These are phyloP conservation scores for Bombus soroeensis DNA, from an alignment of 1,140 invertebrate species.

Conservation along the genomic window DNA sequence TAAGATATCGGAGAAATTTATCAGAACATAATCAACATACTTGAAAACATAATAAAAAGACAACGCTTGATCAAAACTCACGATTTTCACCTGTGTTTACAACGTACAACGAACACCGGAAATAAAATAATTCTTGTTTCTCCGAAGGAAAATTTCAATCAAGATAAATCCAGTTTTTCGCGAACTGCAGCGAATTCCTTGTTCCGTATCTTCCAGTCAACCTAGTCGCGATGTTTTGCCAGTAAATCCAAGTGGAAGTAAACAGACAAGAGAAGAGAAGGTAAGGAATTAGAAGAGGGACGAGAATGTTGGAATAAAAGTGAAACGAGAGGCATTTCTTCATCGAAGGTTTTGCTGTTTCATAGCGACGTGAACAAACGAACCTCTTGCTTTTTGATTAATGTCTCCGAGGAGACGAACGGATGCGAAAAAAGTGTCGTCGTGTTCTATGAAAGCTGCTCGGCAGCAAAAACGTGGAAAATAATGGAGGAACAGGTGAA, in stretches of 20 bases:
- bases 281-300: neutral
- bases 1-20: too few species aligned
- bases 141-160: neutral
- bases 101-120: too few species aligned
- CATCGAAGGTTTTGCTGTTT: neutral
- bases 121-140: too few species aligned
- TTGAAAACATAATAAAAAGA: too few species aligned
- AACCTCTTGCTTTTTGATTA: constrained; percentile 35
- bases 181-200: neutral
- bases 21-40: too few species aligned
- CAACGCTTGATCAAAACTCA: too few species aligned
- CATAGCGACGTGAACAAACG: neutral
- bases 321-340: neutral
- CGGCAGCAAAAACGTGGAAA: too few species aligned
- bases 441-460: neutral
- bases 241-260: neutral
- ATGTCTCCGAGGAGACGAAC: constrained; percentile 5
- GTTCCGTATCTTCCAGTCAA: neutral
- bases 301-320: constrained; percentile 14
- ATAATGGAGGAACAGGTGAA: constrained; percentile 7
- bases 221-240: neutral
- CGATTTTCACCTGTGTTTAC: too few species aligned
- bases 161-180: constrained; percentile 1
- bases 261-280: neutral
- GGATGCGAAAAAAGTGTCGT: neutral